phyloP scores from a whole-genome alignment of 2,888 invertebrate species.

The Leistus spinibarbis region DNA sequence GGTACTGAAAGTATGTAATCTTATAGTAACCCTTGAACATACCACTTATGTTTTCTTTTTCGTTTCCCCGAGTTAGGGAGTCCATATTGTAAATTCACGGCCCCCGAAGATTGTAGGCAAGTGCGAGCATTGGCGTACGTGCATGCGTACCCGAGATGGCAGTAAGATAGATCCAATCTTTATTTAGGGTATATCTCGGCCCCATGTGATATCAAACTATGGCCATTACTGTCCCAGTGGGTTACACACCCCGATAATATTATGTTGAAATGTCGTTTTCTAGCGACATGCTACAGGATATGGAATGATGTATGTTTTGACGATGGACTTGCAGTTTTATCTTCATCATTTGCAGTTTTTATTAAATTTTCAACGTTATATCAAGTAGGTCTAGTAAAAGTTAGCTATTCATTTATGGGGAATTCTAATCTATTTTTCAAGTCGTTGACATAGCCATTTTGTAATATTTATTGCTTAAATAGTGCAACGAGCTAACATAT shows the following conservation, averaged over 20 bases:
- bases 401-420: slow-evolving; percentile 2
- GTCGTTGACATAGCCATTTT: no score
- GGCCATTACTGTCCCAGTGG: slow-evolving; percentile 27
- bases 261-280: slow-evolving; percentile 14
- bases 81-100: slow-evolving; percentile 11
- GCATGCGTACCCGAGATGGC: neutral
- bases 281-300: neutral
- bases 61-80: neutral
- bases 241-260: slow-evolving; percentile 28
- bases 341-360: neutral
- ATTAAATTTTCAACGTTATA: neutral
- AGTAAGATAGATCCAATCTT: slow-evolving; percentile 27
- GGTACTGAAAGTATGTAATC: neutral
- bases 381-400: neutral
- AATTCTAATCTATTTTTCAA: no score
- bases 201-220: slow-evolving; percentile 31
- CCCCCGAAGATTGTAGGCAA: slow-evolving; percentile 13
- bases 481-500: no score
- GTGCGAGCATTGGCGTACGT: slow-evolving; percentile 11
- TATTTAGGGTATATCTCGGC: slow-evolving; percentile 30
- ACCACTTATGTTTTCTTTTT: neutral
- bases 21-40: neutral
- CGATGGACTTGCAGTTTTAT: neutral
- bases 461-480: no score
- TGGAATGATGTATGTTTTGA: neutral